A percentile compares a stretch with the other conserved stretches of the same genome.
Conservation (phyloP, 1,140 invertebrate species). For the Scaptomyza montana region DNA sequence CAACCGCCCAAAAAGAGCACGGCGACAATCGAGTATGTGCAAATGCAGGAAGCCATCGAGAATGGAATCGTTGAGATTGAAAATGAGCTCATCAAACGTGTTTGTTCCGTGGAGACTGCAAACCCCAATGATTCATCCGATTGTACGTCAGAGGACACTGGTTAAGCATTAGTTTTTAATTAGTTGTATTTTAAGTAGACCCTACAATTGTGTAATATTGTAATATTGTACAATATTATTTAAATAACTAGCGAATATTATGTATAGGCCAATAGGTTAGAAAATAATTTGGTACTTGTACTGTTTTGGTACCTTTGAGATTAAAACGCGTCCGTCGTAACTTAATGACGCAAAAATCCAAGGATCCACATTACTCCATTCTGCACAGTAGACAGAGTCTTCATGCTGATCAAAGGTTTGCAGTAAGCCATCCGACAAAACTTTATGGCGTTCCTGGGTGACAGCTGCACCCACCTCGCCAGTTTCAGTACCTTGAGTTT, state of each 20-base stretch:
- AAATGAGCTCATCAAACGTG: slow-evolving; percentile 78
- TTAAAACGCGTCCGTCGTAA: slow-evolving; percentile 96
- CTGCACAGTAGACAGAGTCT: slow-evolving; percentile 98
- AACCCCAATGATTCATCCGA: slow-evolving; percentile 83
- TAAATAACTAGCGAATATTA: slow-evolving; percentile 14
- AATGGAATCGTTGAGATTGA: slow-evolving; percentile 77
- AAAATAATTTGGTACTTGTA: slow-evolving; percentile 96
- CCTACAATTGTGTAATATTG: slow-evolving; percentile 39
- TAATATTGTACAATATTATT: slow-evolving; percentile 36
- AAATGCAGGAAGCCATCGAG: slow-evolving; percentile 82
- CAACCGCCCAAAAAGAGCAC: slow-evolving; percentile 46
- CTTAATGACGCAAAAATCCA: slow-evolving; percentile 99
- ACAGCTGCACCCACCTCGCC: slow-evolving; percentile 16
- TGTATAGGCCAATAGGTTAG: slow-evolving; percentile 74
- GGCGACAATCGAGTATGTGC: slow-evolving; percentile 80
- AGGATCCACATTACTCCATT: slow-evolving; percentile 98
- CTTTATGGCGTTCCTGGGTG: slow-evolving; percentile 86
- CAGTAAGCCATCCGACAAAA: slow-evolving; percentile 87
- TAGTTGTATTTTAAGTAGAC: slow-evolving; percentile 6
- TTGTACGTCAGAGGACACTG: slow-evolving; percentile 81
- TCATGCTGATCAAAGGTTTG: slow-evolving; percentile 97
- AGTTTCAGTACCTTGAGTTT: slow-evolving; percentile 79
- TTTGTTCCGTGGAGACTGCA: slow-evolving; percentile 78
- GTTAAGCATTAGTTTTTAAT: slow-evolving; percentile 35
- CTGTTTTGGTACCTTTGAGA: slow-evolving; percentile 95